Conservation (phyloP, 2,113 vertebrate genomes). For the Halcyon senegalensis region DNA sequence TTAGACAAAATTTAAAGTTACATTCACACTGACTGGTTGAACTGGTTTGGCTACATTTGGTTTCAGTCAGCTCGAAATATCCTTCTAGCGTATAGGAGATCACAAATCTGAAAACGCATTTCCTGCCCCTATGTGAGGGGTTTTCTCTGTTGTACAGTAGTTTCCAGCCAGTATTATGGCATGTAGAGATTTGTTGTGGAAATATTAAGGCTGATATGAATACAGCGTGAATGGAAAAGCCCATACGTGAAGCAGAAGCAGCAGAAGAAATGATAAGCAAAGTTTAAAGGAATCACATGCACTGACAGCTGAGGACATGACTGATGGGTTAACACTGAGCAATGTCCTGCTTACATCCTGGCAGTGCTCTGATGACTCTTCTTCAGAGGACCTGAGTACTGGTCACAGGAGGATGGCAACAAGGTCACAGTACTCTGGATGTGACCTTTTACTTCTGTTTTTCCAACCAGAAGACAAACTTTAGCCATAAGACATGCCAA, state of each 20-base stretch:
- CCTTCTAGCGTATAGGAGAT: not conserved
- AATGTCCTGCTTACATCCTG: not conserved
- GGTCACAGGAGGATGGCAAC: not conserved
- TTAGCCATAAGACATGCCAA: not conserved
- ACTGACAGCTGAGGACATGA: not conserved
- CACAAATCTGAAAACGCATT: not conserved
- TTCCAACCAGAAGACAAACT: not conserved
- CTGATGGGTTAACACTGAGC: not conserved
- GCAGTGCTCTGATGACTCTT: not conserved
- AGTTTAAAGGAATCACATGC: not conserved
- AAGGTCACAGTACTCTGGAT: not conserved
- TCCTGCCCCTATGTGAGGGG: fast-evolving
- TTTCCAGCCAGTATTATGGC: not conserved
- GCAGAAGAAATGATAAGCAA: not conserved
- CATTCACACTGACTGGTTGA: not conserved
- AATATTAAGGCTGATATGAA: not conserved
- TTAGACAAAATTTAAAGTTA: not conserved
- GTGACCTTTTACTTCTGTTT: not conserved
- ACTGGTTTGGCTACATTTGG: not conserved
- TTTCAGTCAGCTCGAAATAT: not conserved
- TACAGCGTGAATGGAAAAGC: not conserved
- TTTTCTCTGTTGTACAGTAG: not conserved
- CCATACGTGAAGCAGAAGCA: not conserved
- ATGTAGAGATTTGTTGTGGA: not conserved
- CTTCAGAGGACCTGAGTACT: not conserved